Evolutionary conservation across 1,140 invertebrate genomes (phyloP), one percentile per base, ranked within the genome.

Genomic region (Caenorhabditis briggsae): DNA sequence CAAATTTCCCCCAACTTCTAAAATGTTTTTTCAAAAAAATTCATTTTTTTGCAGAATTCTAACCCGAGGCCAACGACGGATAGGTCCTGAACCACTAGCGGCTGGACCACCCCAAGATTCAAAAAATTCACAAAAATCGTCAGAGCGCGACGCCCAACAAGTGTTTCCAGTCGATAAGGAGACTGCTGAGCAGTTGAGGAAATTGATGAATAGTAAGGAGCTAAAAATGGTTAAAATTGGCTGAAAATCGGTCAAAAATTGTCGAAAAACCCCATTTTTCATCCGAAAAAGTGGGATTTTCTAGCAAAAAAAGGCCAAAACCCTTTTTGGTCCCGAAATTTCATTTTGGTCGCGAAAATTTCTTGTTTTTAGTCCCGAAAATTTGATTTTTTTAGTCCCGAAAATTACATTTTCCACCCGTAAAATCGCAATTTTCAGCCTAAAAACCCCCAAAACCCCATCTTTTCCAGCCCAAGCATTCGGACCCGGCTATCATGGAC

Each of bases 391-490:
- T n/a, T n/a, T n/a, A n/a, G n/a, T n/a, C n/a, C n/a, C n/a, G n/a
- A n/a, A n/a, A n/a, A n/a, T n/a, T n/a, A n/a, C n/a, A n/a, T n/a
- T n/a, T n/a, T n/a, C n/a, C n/a, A n/a, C n/a, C n/a, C n/a, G n/a
- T n/a, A n/a, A n/a, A n/a, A n/a, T n/a, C n/a, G n/a, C n/a, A n/a
- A n/a, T n/a, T n/a, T n/a, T n/a, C n/a, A n/a, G n/a, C n/a, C n/a
- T n/a, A 14, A 50, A 50, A 53, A 14, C 50, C 12, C 11, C 16
- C 9, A 2, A 53, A 53, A 14, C 2, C 16, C 16, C 50, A 5
- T 14, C 6, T 14, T 11, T 88, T 89, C 50, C 64, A 89, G 88
- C 41, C 7, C 87, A 64, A 43, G 53, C 88, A 43, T 89, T 89
- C 82, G 58, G 64, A 16, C 48, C 74, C 5, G 56, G 70, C 2